Base-by-base conservation (phyloP, 2,113 vertebrate species). In the Aphelocoma coerulescens region DNA sequence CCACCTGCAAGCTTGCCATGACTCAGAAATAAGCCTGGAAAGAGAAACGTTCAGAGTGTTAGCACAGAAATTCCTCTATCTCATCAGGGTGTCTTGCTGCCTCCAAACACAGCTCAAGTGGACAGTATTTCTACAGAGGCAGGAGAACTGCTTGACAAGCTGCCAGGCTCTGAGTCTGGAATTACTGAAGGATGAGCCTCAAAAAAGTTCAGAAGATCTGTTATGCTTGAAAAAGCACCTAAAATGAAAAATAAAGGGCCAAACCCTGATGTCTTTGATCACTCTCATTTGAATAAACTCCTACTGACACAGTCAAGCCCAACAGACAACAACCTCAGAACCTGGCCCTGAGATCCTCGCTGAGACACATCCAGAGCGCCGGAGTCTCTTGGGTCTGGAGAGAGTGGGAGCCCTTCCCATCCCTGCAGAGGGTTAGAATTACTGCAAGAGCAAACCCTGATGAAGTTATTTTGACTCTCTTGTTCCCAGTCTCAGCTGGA, bases 141-240 rank as follows among this genome's bases (percentile, higher is more conserved):
- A 94, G 91, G 88, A 94, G 89, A 96, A 82, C 73, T 81, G 88
- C 76, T 68, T 97, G 96, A 95, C 85, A 82, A 91, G 83, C 86
- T 86, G 95, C 92, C 95, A 96, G 88, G 76, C 77, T 91, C 88
- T 0, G 7, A 89, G 91, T 85, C 91, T 93, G 83, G 88, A 93
- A 93, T 68, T 62, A 91, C 80, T 94, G 95, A 93, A 88, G 95
- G 95, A 96, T 93, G 96, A 96, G 91, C 79, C 86, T 93, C 95
- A 85, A 78, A 86, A 95, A 95, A 83, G 72, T 84, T 95, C 95
- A 96, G 93, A 88, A 94, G 91, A 91, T 73, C 92, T 93, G 86
- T 92, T 92, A 93, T 96, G 93, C 91, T 97, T 95, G 91, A 96
- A 96, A 96, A 96, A 94, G 69, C 86, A 97, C 66, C 86, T 89